These are phyloP conservation scores for Lampropteryx suffumata DNA, from an alignment of 2,888 invertebrate genomes.

Conservation along the genomic window DNA sequence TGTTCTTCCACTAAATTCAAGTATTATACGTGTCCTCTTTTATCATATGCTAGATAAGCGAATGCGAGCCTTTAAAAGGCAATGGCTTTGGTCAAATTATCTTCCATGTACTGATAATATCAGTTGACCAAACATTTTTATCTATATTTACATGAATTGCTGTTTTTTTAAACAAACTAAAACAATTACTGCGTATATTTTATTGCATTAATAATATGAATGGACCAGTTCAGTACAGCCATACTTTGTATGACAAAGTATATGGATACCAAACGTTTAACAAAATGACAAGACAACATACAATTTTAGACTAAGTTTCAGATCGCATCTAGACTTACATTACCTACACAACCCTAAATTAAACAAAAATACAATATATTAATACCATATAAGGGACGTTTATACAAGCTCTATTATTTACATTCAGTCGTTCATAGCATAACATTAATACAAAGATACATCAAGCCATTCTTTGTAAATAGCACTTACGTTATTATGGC, in stretches of 20 bases:
- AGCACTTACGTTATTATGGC: constrained; percentile 66
- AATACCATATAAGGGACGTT: constrained; percentile 47
- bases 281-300: constrained; percentile 29
- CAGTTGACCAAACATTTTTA: constrained; percentile 17
- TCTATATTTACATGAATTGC: constrained; percentile 12
- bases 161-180: constrained; percentile 5
- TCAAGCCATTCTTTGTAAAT: constrained; percentile 37
- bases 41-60: background rate
- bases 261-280: constrained; percentile 44
- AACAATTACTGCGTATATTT: constrained; percentile 1
- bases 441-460: constrained; percentile 33
- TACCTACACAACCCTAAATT: constrained; percentile 66
- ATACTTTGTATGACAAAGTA: constrained; percentile 57
- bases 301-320: constrained; percentile 49
- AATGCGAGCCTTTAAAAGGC: constrained; percentile 1
- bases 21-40: background rate
- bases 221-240: constrained; percentile 41
- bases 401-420: constrained; percentile 61
- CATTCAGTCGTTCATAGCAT: constrained; percentile 59
- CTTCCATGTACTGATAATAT: constrained; percentile 15
- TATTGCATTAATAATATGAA: constrained; percentile 7
- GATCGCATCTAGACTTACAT: constrained; percentile 60
- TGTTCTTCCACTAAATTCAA: too few species aligned
- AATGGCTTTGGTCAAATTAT: constrained; percentile 11
- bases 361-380: constrained; percentile 45